Evolutionary conservation across 2,888 invertebrate genomes (phyloP), one percentile per base, ranked within the genome.

Genomic region (Platynereis dumerilii): DNA sequence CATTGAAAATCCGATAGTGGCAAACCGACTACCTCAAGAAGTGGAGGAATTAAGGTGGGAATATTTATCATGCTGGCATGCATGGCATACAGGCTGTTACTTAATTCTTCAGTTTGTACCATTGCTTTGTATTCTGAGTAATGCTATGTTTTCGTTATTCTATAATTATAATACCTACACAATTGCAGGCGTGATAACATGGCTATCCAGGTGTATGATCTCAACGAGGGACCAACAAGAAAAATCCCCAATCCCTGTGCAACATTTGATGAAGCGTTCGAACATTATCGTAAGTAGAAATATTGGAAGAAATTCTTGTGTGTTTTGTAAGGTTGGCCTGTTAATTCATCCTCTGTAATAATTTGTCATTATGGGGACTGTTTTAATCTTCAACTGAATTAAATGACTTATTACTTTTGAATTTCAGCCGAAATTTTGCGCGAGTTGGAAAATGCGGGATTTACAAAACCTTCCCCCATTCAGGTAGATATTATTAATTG

Each of bases 381-480:
- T n/a, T n/a, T n/a, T n/a, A n/a, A n/a, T n/a, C n/a, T n/a, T n/a
- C n/a, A n/a, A n/a, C n/a, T n/a, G n/a, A n/a, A n/a, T n/a, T n/a
- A n/a, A n/a, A n/a, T n/a, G n/a, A n/a, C n/a, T n/a, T 48, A 20
- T 58, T 20, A 17, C 17, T 7, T 44, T 42, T n/a, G n/a, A 42
- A 27, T n/a, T 63, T 20, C 29, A 85, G 85, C 94, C 5, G 93
- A 93, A 76, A 90, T 97, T 61, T 79, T 96, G 70, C 86, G 85
- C 0, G 92, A 94, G 86, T 91, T 97, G 56, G 81, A 87, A 58
- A 92, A 92, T 73, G 92, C 92, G 75, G 90, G 89, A 0, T 97
- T 96, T 80, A 83, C 83, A 27, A 88, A 88, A 68, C 97, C 96
- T 0, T 92, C 94, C 0, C 96, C 96, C 0, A 95, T 97, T 76